These are phyloP conservation scores for Lepidothrix coronata DNA, from an alignment of 2,113 vertebrate genomes.

Conservation along the genomic window DNA sequence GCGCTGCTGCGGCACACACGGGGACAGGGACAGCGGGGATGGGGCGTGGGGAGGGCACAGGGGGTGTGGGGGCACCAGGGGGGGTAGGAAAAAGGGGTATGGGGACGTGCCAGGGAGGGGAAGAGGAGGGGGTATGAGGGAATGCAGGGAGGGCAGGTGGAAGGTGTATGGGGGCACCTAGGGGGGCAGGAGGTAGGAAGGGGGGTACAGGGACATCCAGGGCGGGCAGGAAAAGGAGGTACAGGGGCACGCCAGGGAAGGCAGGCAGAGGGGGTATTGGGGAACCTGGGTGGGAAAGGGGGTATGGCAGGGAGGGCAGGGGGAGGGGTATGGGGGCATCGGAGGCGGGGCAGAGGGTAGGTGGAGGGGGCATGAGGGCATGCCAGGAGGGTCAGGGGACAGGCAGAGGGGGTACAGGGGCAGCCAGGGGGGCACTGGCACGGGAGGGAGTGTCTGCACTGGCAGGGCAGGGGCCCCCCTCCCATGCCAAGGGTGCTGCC, in stretches of 20 bases:
- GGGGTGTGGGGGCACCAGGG: neutral
- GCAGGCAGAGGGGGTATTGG: neutral
- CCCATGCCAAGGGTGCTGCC: neutral
- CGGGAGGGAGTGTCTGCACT: too few relatives aligned
- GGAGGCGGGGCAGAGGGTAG: neutral
- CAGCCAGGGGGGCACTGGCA: neutral
- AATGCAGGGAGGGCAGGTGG: neutral
- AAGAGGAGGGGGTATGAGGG: neutral
- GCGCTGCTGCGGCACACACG: neutral
- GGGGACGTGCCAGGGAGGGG: neutral
- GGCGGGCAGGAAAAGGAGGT: neutral
- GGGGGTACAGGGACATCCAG: neutral
- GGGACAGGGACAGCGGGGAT: neutral
- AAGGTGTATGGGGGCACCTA: neutral
- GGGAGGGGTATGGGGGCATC: too few relatives aligned
- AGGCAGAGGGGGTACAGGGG: neutral
- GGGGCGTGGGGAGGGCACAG: too few relatives aligned
- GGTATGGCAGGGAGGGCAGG: too few relatives aligned
- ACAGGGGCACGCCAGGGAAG: neutral
- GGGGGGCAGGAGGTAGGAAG: neutral
- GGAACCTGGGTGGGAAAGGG: neutral
- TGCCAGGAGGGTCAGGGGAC: neutral
- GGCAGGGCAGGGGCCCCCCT: neutral
- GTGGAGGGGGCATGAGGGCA: neutral
- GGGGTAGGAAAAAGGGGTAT: neutral